Evolutionary conservation across 2,797 vertebrate species (phyloP), one percentile per base, ranked within the genome.

Genomic region (Enteromius treurensis): DNA sequence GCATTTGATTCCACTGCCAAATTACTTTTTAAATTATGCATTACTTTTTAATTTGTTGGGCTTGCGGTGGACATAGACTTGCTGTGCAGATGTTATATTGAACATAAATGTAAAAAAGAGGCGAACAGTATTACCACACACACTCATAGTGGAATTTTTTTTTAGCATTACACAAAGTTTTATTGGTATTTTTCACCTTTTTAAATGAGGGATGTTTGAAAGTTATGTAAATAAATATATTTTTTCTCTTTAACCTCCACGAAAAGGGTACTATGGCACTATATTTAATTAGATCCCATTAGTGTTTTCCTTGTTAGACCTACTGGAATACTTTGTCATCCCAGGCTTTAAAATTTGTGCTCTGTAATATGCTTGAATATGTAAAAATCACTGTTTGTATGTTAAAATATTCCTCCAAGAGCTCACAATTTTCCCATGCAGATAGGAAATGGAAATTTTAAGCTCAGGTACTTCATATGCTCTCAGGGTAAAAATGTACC

Each of bases 21-120:
- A 93, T 90, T 87, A 89, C 90, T 90, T 90, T 89, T 84, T 95
- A 90, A 94, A 95, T 94, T 94, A 95, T 94, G 92, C 90, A 95
- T 91, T 87, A 86, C 87, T 91, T 93, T 95, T 94, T 95, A 94
- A 95, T 95, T 94, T 94, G 90, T 89, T 87, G 85, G 55, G 40
- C 77, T 88, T 85, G 85, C 67, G 82, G 88, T 75, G 84, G 90
- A 87, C 84, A 84, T 88, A 82, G 86, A 86, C 85, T 91, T 92
- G 89, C 88, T 88, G 89, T 82, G 76, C 86, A 86, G 70, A 65
- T 89, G 84, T 88, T 88, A 90, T 85, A 82, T 88, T 88, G 89
- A 91, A 91, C 90, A 89, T 77, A 55, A 89, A 89, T 89, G 7
- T 21, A 70, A 64, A 51, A 34, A 58, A 37, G 40, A 55, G 64